Base-by-base conservation (phyloP, 2,113 vertebrate species). In the Zosterops hypoxanthus region DNA sequence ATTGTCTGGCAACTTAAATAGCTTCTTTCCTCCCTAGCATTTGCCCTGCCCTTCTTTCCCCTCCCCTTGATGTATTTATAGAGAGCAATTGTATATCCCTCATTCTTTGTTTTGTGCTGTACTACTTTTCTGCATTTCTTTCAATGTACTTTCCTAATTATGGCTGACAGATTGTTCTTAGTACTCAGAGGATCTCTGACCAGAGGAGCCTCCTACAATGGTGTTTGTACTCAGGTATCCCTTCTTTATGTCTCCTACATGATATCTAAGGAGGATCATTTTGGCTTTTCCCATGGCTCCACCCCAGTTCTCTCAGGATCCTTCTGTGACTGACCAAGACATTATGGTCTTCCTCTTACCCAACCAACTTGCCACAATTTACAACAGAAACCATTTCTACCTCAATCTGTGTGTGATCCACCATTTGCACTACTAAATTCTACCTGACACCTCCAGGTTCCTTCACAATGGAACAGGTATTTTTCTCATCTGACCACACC, bases 1-100 rank as follows among this genome's bases (percentile, higher is more conserved):
- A 93, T 94, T 94, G 95, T 96, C 96, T 95, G 64, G 88, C 66
- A 93, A 93, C 95, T 88, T 70, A 96, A 97, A 97, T 97, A 96
- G 94, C 88, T 75, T 81, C 47, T 96, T 97, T 86, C 93, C 93
- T 77, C 63, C 60, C 86, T 81, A 95, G 82, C 56, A 94, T 81
- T 94, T 94, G 95, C 94, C 94, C 94, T 93, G 83, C 96, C 95
- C 95, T 94, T 91, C 79, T 93, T 81, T 81, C 88, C 65, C 95
- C 94, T 92, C 94, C 94, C 65, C 60, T 68, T 47, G 47, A 86
- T 78, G n/a, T 97, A 97, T 97, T 96, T 95, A 95, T 97, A 96
- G 95, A 70, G 19, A 86, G 94, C 92, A 92, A 90, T 71, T 92
- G 47, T 96, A 49, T 75, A 88, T 73, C 83, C 4, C 44, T 91